Evolutionary conservation across 2,113 vertebrate species (phyloP).

Genomic region (Alligator mississippiensis): DNA sequence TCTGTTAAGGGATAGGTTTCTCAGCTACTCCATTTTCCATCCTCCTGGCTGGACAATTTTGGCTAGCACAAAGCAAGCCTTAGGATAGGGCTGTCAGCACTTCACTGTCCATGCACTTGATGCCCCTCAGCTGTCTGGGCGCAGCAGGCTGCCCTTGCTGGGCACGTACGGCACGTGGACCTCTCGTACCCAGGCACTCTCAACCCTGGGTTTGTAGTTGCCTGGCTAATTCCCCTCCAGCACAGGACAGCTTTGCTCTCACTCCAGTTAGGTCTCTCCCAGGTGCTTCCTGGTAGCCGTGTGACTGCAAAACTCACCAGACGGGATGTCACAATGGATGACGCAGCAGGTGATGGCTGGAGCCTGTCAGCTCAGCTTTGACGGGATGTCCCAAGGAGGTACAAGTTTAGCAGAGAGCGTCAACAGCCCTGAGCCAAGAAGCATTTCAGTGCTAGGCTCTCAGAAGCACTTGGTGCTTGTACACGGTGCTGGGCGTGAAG

Average conservation of each 20-base stretch:
- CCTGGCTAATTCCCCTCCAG: not conserved
- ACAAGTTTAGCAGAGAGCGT: not conserved
- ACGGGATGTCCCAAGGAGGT: not conserved
- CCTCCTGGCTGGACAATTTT: not conserved
- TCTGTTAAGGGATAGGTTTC: not conserved
- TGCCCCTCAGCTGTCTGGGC: conserved; percentile 26
- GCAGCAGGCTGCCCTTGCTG: conserved; percentile 16
- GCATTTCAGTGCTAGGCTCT: fast-evolving
- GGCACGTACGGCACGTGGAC: not conserved
- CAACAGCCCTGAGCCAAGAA: not conserved
- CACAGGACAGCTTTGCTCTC: not conserved
- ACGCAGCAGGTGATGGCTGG: not conserved
- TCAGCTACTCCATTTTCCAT: not conserved
- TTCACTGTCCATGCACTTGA: not conserved
- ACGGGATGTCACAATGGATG: not conserved
- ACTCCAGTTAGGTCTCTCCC: not conserved
- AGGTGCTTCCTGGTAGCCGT: not conserved
- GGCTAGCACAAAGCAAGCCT: not conserved
- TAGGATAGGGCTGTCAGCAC: not conserved
- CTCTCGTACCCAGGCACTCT: too few species aligned
- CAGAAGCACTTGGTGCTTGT: not conserved
- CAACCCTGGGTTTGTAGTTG: not conserved
- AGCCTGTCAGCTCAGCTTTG: not conserved
- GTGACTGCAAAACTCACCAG: not conserved
- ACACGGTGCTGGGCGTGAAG: fast-evolving